Base-by-base conservation (phyloP, 2,888 invertebrate genomes). In the Steinernema hermaphroditum region DNA sequence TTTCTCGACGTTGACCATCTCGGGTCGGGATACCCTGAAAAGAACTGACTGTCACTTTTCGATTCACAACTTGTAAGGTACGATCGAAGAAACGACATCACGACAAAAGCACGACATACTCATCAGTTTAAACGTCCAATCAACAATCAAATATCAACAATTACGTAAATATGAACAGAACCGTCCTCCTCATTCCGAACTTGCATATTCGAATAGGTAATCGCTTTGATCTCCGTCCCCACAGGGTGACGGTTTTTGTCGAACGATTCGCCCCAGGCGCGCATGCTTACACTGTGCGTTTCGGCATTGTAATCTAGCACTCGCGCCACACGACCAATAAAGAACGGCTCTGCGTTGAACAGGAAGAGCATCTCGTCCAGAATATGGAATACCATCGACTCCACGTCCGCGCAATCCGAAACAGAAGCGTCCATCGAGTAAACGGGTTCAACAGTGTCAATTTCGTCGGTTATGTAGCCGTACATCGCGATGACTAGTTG, bases 141-240 rank as follows among this genome's bases (percentile, higher is more conserved):
- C 12, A 32, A 41, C 62, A n/a, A 44, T 89, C 89, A 96, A 88
- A 98, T 96, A 89, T 98, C 97, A 88, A 97, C 93, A 87, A 98
- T 97, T 83, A 97, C 96, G 91, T 93, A 98, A 68, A 96, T 90
- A 90, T 97, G 94, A 9, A 72, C 73, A 54, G 37, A 49, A 69
- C 76, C 72, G 16, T 77, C 80, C 4, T 73, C 90, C 80, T 92
- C 86, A 73, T 90, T 89, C 80, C 90, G 89, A 68, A 94, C 89
- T 89, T 98, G 96, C 97, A 98, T 97, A 72, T 96, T 94, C 8
- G 97, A 96, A 88, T 98, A 99, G 2, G 98, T 98, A 79, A 99
- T 98, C 41, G 98, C 98, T 88, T 98, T 98, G 1, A 98, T 94
- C 89, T 99, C 98, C 1, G 94, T 92, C 16, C 96, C 97, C 84